Percentiles rank a stretch among this genome's conserved stretches.
Evolutionary conservation across 2,888 invertebrate genomes (phyloP).

Genomic region (Diarsia dahlii): DNA sequence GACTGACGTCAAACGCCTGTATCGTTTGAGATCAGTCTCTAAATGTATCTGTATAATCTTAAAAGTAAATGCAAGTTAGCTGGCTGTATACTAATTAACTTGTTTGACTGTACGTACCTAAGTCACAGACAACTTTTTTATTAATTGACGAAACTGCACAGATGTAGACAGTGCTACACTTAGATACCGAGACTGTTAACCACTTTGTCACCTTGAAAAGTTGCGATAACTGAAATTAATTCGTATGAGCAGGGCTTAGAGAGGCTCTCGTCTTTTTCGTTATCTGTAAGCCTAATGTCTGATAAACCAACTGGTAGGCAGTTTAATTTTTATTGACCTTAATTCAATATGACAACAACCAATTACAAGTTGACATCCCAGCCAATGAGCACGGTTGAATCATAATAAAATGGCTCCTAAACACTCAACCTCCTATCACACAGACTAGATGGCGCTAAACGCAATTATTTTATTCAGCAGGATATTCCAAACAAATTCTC

Average conservation of each 20-base stretch:
- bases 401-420: constrained; percentile 20
- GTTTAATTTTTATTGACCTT: background rate
- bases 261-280: background rate
- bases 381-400: background rate
- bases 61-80: no score
- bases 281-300: background rate
- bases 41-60: no score
- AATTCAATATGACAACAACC: constrained; percentile 1
- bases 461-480: constrained; percentile 12
- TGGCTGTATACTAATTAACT: no score
- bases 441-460: constrained; percentile 57
- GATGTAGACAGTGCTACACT: background rate
- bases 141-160: background rate
- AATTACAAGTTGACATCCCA: background rate
- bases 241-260: background rate
- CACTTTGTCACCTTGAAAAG: background rate
- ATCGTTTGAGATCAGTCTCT: no score
- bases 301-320: background rate
- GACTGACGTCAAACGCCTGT: no score
- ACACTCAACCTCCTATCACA: background rate
- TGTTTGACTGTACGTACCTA: no score
- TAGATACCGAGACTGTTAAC: no score
- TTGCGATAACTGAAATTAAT: no score
- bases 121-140: no score
- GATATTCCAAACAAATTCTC: constrained; percentile 34